Conservation (phyloP, 2,797 vertebrate species). For the Psittacula derbiana region DNA sequence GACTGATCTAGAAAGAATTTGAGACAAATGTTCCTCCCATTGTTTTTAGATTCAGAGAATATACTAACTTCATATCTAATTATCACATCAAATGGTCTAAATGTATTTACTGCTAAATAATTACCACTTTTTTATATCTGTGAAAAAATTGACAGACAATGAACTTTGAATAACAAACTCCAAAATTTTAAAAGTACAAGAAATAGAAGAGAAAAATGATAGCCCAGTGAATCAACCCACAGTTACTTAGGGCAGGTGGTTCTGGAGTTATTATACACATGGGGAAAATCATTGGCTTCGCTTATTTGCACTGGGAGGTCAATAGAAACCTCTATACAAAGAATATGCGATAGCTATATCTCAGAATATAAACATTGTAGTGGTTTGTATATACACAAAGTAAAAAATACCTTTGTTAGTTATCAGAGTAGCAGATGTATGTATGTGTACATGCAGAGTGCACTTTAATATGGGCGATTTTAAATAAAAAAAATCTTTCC, state of each 20-base stretch:
- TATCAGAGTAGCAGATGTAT: background rate
- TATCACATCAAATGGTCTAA: background rate
- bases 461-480: fast-evolving
- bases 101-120: background rate
- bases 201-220: constrained; percentile 21
- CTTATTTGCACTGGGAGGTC: background rate
- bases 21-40: background rate
- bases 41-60: background rate
- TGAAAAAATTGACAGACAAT: background rate
- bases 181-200: constrained; percentile 15
- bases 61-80: background rate
- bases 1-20: background rate
- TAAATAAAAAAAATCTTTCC: background rate
- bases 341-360: background rate
- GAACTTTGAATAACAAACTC: background rate
- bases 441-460: background rate
- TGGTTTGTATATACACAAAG: background rate
- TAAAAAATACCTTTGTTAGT: background rate
- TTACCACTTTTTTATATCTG: background rate
- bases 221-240: background rate
- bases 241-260: background rate
- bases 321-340: background rate
- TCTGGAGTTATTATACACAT: background rate
- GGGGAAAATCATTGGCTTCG: background rate
- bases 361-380: background rate